Base-by-base conservation (phyloP, 2,888 invertebrate species). In the Dryocosmus kuriphilus region DNA sequence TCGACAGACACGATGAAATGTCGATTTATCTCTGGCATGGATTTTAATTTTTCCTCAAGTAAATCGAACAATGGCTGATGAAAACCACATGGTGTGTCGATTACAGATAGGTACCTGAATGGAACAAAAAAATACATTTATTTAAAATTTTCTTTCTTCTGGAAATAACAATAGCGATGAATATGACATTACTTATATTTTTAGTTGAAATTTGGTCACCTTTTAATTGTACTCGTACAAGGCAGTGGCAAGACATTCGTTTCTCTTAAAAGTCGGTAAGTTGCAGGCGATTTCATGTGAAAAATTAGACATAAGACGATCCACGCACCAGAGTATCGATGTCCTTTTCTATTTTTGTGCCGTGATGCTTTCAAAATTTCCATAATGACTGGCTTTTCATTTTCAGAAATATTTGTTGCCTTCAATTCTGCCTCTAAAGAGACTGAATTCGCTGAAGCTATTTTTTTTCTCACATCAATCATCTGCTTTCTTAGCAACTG, bases 51-150 rank as follows among this genome's bases (percentile, higher is more conserved):
- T 92, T 19, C 93, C 93, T 85, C 92, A 96, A 24, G 95, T 95
- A 24, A 94, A 95, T 82, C 96, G 97, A 91, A 97, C 97, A 19
- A 95, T 97, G 57, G 94, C 95, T 51, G 92, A 94, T 80, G 96
- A 97, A 92, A 90, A 97, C 51, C 93, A 92, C 87, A 94, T 94
- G 92, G 95, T 94, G 89, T 83, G 81, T 71, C 30, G 24, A 46
- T 60, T 19, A 71, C 24, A 24, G 77, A 57, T 32, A 61, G 60
- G 57, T 77, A 77, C 61, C 60, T 77, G 46, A 4, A n/a, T 51
- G 6, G n/a, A 51, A 51, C n/a, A 22, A 51, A 51, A 51, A 46
- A 38, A 19, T 14, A 46, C 32, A 32, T 32, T 5, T 7, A 16
- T 46, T 46, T 46, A 1, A 16, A 16, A 14, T 14, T 46, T 46